Conservation (phyloP, 2,113 vertebrate species). For the Eulemur rufifrons region DNA sequence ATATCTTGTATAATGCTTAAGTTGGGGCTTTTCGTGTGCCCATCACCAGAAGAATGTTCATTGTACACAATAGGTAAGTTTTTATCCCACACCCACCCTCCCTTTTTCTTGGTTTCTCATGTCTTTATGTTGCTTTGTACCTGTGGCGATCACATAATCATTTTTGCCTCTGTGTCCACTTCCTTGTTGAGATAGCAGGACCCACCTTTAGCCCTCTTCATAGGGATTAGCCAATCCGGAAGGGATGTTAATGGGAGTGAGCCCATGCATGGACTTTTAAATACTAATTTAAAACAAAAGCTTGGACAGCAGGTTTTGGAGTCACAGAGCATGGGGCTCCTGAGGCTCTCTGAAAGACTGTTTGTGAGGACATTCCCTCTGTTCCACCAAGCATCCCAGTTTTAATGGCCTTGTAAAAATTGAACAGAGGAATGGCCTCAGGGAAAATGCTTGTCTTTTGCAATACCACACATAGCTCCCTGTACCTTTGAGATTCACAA, state of each 20-base stretch:
- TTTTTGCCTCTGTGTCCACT: neutral
- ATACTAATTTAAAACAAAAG: slow-evolving; percentile 28
- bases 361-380: neutral
- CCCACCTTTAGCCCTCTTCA: neutral
- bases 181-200: neutral
- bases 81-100: too few relatives aligned
- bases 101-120: too few relatives aligned
- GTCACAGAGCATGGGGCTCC: neutral
- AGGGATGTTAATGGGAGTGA: neutral
- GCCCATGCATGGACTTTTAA: neutral
- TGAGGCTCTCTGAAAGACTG: neutral
- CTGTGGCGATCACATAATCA: neutral
- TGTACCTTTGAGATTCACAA: neutral
- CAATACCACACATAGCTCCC: neutral
- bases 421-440: neutral
- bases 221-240: neutral
- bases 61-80: too few relatives aligned
- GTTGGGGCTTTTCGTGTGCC: too few relatives aligned
- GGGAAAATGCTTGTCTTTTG: neutral
- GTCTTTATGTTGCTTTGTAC: too few relatives aligned
- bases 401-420: neutral
- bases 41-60: too few relatives aligned
- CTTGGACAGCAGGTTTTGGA: neutral
- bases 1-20: too few relatives aligned
- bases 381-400: neutral